Conservation (phyloP, 1,140 invertebrate genomes). For the Heliconius eleuchia region DNA sequence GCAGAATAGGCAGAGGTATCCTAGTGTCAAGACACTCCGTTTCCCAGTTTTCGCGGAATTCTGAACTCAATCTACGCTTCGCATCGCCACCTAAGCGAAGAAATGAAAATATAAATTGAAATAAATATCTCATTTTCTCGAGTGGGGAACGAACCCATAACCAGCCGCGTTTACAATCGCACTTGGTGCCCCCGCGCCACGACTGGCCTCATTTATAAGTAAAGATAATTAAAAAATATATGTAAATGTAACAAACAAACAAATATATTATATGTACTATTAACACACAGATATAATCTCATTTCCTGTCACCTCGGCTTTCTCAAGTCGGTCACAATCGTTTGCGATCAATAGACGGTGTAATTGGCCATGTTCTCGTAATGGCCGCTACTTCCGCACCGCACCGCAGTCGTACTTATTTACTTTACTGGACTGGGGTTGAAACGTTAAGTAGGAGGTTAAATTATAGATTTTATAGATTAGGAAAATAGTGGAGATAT, state of each 20-base stretch:
- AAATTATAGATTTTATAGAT: background rate
- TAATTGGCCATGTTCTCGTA: constrained; percentile 43
- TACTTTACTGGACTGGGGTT: background rate
- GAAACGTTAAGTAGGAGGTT: background rate
- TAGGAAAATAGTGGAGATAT: background rate
- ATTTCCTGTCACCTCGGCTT: constrained; percentile 15
- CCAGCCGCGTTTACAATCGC: too few species aligned
- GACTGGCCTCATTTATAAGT: too few species aligned
- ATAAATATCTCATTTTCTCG: too few species aligned
- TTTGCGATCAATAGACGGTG: constrained; percentile 49
- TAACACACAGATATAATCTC: background rate
- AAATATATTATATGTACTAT: background rate
- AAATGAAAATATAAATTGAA: too few species aligned
- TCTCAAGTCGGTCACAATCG: constrained; percentile 22
- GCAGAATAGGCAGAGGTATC: too few species aligned
- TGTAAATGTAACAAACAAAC: background rate
- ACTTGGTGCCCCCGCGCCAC: too few species aligned
- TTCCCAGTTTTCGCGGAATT: too few species aligned
- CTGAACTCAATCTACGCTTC: too few species aligned
- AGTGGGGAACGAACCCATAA: too few species aligned
- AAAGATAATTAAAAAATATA: too few species aligned
- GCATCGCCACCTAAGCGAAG: too few species aligned
- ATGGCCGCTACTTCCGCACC: constrained; percentile 49
- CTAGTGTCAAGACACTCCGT: too few species aligned
- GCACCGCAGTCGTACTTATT: constrained; percentile 43